Evolutionary conservation across 2,888 invertebrate species (phyloP).

Genomic region (Yponomeuta malinellus): DNA sequence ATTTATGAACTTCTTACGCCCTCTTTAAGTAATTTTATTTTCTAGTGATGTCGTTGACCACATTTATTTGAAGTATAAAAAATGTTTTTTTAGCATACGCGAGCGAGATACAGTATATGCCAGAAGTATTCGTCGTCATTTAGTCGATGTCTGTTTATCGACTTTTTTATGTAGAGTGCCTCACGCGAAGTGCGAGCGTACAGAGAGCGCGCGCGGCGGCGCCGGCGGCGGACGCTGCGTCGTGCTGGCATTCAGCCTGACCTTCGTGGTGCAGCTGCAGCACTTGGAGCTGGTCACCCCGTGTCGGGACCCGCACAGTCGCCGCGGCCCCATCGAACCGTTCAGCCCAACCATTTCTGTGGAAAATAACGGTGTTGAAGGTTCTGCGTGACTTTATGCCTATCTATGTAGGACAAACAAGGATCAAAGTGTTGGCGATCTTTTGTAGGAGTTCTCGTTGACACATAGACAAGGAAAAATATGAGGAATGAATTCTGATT

Average conservation of each 20-base stretch:
- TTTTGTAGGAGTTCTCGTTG: too few relatives aligned
- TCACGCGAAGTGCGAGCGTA: slow-evolving; percentile 32
- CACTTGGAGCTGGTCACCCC: neutral
- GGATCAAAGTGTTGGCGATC: too few relatives aligned
- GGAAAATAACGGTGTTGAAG: slow-evolving; percentile 9
- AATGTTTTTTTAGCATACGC: too few relatives aligned
- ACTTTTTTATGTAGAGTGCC: neutral
- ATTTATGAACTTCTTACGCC: too few relatives aligned
- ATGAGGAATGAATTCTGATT: too few relatives aligned
- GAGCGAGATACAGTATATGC: too few relatives aligned
- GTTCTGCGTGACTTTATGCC: neutral
- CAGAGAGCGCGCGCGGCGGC: slow-evolving; percentile 30
- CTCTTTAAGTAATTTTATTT: too few relatives aligned
- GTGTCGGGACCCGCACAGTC: slow-evolving; percentile 22
- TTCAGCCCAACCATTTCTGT: slow-evolving; percentile 38
- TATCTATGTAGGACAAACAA: too few relatives aligned
- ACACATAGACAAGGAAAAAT: too few relatives aligned
- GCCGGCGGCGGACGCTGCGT: neutral
- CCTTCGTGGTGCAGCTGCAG: slow-evolving; percentile 14
- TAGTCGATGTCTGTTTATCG: neutral
- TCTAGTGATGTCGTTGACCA: too few relatives aligned
- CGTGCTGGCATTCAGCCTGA: slow-evolving; percentile 10
- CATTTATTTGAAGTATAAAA: too few relatives aligned
- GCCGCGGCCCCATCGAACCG: slow-evolving; percentile 26
- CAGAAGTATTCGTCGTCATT: neutral